Percentiles rank a stretch among this genome's conserved stretches.
Evolutionary conservation across 92 coral and sea anemone species (phyloP).

Genomic region (Porites lobata): DNA sequence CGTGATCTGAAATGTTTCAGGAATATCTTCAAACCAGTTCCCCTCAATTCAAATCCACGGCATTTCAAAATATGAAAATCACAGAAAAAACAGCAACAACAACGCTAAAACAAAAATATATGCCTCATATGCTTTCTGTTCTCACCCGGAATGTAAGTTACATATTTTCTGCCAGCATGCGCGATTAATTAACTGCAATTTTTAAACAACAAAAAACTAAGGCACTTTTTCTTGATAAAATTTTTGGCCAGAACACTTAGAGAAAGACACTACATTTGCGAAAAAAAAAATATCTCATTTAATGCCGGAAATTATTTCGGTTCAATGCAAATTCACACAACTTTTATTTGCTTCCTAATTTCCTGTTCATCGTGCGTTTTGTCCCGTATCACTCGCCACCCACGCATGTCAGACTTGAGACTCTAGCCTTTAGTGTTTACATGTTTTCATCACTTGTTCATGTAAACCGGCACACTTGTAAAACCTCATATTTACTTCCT

Average conservation of each 20-base stretch:
- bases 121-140: too few relatives aligned
- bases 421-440: conserved; percentile 4
- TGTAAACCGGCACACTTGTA: conserved; percentile 1
- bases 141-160: neutral
- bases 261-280: too few relatives aligned
- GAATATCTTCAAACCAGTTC: neutral
- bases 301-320: neutral
- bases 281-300: neutral
- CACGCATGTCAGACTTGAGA: neutral
- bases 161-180: neutral
- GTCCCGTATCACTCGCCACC: neutral
- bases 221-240: neutral
- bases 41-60: too few relatives aligned
- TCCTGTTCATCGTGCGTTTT: neutral
- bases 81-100: too few relatives aligned
- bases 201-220: too few relatives aligned
- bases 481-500: neutral
- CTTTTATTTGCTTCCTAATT: neutral
- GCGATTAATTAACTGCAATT: too few relatives aligned
- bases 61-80: too few relatives aligned
- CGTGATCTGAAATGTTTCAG: neutral
- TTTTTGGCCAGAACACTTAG: neutral
- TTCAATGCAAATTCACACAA: neutral
- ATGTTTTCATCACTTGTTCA: neutral
- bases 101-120: too few relatives aligned